Base-by-base conservation (phyloP, 35 echinoderm and acorn worm genomes). In the Ophioderma brevispina region DNA sequence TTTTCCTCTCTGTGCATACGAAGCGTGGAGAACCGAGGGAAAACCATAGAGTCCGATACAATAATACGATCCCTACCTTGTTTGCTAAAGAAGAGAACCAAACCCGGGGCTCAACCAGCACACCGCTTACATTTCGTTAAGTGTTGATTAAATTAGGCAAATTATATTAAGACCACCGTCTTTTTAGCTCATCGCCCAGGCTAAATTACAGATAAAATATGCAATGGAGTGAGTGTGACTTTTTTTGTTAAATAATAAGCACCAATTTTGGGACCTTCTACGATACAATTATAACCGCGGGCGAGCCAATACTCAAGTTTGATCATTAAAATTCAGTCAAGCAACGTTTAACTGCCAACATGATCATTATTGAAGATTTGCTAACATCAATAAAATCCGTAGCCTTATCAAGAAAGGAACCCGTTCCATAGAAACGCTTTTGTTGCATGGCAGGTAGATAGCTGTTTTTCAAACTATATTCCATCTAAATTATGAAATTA, bases 181-280 rank as follows among this genome's bases (percentile, higher is more conserved):
- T 70, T 70, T 70, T 70, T 70, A 70, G 59, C 59, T 70, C 59
- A 70, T 70, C 59, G 59, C 59, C 59, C n/a, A 25, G 17, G 59
- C 59, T 70, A 70, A 70, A 70, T 70, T 70, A 70, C 59, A 70
- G 59, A 70, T 70, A 70, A 70, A 70, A 70, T 70, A 70, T 70
- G 59, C 59, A 70, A 30, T 30, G 59, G 2, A 30, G 59, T 70
- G 59, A 70, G 28, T 70, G 59, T 18, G 15, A 25, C 59, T 70
- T 25, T 70, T 70, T 25, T 70, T 13, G 59, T 70, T 3, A 25
- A 18, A 70, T 70, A 70, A 70, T 18, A 70, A 70, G 59, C 59
- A 70, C 17, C 59, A 70, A 70, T 70, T 70, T 70, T 70, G 59
- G 15, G 5, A 4, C 28, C 23, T 25, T 70, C 6, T 18, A 70